Evolutionary conservation across 2,797 vertebrate genomes (phyloP).

Genomic region (Miichthys miiuy): DNA sequence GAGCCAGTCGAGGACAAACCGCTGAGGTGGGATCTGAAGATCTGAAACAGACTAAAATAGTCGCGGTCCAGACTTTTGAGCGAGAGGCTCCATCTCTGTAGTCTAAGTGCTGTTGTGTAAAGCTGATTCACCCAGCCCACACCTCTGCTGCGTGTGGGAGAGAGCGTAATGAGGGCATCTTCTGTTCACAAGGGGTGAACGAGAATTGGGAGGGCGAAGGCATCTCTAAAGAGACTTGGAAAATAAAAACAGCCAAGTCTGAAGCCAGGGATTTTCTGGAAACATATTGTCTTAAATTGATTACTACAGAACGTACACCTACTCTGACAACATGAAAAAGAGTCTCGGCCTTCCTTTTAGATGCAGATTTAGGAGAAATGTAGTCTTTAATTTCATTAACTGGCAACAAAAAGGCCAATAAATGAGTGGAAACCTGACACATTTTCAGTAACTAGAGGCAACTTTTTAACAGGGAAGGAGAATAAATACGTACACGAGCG

Average conservation of each 20-base stretch:
- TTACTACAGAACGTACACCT: conserved; percentile 10
- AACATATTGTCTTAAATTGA: conserved; percentile 8
- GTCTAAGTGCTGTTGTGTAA: conserved; percentile 71
- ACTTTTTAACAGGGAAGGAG: background rate
- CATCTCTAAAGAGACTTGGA: conserved; percentile 42
- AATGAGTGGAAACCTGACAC: background rate
- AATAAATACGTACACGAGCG: conserved; percentile 22
- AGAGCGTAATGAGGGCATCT: conserved; percentile 64
- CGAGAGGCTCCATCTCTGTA: conserved; percentile 58
- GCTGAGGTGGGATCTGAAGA: conserved; percentile 45
- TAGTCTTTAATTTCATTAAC: background rate
- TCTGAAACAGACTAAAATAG: conserved; percentile 57
- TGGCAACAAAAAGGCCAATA: background rate
- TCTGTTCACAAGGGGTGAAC: conserved; percentile 53
- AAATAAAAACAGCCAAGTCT: conserved; percentile 26
- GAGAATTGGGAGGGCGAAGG: conserved; percentile 45
- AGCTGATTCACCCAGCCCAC: conserved; percentile 74
- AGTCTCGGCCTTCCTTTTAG: background rate
- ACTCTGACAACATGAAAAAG: conserved; percentile 4
- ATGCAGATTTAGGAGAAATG: conserved; percentile 9
- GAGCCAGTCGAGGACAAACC: conserved; percentile 12
- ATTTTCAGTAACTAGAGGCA: conserved; percentile 4
- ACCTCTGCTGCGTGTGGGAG: conserved; percentile 59
- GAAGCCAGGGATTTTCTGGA: conserved; percentile 30
- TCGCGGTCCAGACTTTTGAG: conserved; percentile 54